Conservation (phyloP, 2,888 invertebrate genomes). For the Nomada fucata region DNA sequence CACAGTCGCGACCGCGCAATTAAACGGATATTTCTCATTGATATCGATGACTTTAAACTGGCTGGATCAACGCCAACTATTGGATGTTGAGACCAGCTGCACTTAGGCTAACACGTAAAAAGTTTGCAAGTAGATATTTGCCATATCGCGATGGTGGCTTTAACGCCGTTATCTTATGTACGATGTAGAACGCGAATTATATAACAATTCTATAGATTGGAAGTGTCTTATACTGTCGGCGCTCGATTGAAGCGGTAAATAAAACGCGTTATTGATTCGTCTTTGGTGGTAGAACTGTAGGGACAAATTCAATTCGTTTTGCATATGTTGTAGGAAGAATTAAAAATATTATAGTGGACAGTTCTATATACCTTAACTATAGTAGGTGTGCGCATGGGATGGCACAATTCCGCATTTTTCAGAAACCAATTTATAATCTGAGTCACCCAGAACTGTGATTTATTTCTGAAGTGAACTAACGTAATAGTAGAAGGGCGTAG, state of each 20-base stretch:
- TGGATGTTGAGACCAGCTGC: conserved; percentile 38
- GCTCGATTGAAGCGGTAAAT: conserved; percentile 23
- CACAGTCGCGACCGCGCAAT: conserved; percentile 23
- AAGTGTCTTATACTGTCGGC: not conserved
- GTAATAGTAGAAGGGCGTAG: conserved; percentile 32
- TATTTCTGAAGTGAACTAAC: conserved; percentile 39
- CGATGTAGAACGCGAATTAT: conserved; percentile 24
- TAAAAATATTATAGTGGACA: not conserved
- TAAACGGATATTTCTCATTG: conserved; percentile 46
- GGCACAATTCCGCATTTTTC: conserved; percentile 37
- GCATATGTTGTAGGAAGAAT: not conserved
- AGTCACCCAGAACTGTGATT: conserved; percentile 37
- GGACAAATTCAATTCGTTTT: conserved; percentile 20
- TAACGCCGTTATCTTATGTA: conserved; percentile 1
- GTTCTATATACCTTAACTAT: not conserved
- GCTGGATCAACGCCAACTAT: conserved; percentile 58
- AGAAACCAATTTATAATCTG: conserved; percentile 28
- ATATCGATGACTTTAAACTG: conserved; percentile 45
- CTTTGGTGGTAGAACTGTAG: not conserved
- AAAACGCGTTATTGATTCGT: conserved; percentile 28
- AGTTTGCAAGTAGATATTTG: conserved; percentile 14
- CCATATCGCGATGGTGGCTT: not conserved
- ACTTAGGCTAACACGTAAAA: conserved; percentile 32
- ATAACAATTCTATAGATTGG: conserved; percentile 8
- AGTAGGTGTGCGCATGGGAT: not conserved